Conservation (phyloP, 2,797 vertebrate genomes). For the Spinibarbus caldwelli region DNA sequence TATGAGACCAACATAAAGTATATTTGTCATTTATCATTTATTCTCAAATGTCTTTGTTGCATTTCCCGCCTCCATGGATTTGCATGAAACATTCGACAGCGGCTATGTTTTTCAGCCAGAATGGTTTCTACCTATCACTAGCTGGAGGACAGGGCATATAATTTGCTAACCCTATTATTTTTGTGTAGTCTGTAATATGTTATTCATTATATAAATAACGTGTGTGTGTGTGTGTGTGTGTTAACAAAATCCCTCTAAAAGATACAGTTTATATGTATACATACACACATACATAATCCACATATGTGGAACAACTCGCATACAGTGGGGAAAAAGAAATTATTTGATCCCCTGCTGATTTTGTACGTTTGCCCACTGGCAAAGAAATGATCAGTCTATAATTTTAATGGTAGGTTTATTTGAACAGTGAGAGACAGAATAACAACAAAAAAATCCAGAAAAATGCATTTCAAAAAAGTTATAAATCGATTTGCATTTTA, state of each 20-base stretch:
- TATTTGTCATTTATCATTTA: neutral
- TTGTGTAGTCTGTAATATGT: constrained; percentile 11
- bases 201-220: constrained; percentile 13
- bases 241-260: neutral
- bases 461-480: no score
- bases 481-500: no score
- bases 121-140: neutral
- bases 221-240: neutral
- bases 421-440: no score
- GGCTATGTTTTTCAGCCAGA: neutral
- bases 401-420: no score
- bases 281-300: neutral
- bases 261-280: neutral
- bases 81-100: neutral
- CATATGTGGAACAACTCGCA: neutral
- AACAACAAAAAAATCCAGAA: no score
- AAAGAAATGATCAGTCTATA: no score
- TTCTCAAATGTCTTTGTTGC: neutral
- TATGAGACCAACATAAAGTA: neutral
- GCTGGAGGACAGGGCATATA: constrained; percentile 14
- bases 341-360: no score
- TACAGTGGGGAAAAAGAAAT: no score
- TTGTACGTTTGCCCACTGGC: no score
- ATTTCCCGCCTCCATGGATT: no score
- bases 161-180: constrained; percentile 14